These are phyloP conservation scores for Alloscopus bannaensis DNA, from an alignment of 2,888 invertebrate genomes.

Conservation along the genomic window DNA sequence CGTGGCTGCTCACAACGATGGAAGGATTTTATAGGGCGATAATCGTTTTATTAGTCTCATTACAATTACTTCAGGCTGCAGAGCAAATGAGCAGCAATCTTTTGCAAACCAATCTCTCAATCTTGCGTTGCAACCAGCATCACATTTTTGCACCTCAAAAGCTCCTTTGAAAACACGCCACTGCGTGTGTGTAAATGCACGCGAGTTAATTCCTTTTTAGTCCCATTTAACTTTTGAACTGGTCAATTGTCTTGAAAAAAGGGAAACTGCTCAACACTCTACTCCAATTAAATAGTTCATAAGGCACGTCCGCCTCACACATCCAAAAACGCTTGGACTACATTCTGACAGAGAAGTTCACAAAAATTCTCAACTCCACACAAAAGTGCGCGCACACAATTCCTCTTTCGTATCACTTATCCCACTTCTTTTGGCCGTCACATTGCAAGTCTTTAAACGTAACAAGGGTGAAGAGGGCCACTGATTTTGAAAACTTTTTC, in stretches of 20 bases:
- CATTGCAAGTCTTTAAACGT: neutral
- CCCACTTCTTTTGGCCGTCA: neutral
- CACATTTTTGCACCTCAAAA: neutral
- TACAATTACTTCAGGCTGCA: conserved; percentile 18
- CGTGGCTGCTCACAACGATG: conserved; percentile 4
- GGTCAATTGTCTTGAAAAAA: conserved; percentile 9
- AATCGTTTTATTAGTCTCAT: conserved; percentile 13
- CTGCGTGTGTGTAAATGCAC: neutral
- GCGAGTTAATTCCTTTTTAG: neutral
- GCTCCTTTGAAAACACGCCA: too few species aligned
- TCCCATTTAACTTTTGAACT: conserved; percentile 10
- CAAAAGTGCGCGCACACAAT: too few species aligned
- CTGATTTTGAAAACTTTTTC: too few species aligned
- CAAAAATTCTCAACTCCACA: too few species aligned
- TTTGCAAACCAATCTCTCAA: neutral
- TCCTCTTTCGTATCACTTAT: too few species aligned
- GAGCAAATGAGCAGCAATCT: too few species aligned
- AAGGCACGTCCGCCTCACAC: neutral
- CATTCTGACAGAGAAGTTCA: too few species aligned
- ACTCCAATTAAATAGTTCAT: neutral
- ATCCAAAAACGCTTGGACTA: too few species aligned
- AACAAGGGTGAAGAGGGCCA: too few species aligned
- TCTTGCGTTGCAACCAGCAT: neutral
- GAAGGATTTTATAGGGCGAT: too few species aligned
- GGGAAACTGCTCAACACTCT: conserved; percentile 9